Percentiles rank a stretch among this genome's conserved stretches.
phyloP scores from a whole-genome alignment of 2,113 vertebrate species.

The Alosa alosa region DNA sequence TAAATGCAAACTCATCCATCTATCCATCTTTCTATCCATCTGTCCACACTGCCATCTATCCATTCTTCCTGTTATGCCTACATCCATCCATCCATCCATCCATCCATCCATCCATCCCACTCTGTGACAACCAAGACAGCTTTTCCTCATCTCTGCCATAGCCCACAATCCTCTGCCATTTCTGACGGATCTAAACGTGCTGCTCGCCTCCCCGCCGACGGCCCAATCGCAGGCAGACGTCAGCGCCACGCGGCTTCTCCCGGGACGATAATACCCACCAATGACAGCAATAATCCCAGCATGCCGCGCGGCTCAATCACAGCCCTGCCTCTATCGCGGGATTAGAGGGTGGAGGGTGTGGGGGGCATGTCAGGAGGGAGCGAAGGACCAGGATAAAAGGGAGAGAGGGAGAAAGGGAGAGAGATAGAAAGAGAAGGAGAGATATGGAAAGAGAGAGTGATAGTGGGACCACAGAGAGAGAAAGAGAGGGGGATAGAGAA shows the following conservation, averaged over 20 bases:
- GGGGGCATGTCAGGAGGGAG: not conserved
- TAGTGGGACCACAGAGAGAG: not conserved
- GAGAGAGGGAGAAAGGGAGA: not conserved
- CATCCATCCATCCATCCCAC: not conserved
- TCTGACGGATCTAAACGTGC: not conserved
- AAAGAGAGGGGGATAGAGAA: not conserved
- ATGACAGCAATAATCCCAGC: constrained; percentile 33
- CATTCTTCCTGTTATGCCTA: not conserved
- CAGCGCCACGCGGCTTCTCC: constrained; percentile 11
- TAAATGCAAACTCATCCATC: too few species aligned
- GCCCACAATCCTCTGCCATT: not conserved
- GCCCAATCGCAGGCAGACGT: not conserved
- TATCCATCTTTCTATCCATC: not conserved
- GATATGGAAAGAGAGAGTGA: not conserved
- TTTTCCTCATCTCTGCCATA: not conserved
- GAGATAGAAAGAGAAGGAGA: not conserved
- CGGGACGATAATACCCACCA: constrained; percentile 21
- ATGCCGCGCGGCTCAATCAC: constrained; percentile 31
- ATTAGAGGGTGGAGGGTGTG: constrained; percentile 19
- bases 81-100: constrained; percentile 6
- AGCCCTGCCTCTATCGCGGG: not conserved
- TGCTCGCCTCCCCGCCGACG: not conserved
- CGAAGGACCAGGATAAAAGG: not conserved
- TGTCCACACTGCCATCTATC: not conserved
- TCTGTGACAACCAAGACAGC: not conserved